Evolutionary conservation across 2,113 vertebrate genomes (phyloP).

Genomic region (Octodon degus): DNA sequence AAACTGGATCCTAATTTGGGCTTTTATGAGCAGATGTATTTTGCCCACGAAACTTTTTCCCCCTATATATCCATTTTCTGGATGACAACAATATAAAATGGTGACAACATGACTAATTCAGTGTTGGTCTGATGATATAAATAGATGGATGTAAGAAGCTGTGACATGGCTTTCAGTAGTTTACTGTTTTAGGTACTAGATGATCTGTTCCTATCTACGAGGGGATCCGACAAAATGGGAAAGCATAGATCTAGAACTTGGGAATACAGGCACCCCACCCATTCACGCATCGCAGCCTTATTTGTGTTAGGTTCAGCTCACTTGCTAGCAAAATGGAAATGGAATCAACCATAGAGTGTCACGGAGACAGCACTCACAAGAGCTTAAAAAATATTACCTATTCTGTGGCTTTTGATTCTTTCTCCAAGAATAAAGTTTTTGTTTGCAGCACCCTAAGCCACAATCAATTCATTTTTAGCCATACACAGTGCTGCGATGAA

Average conservation of each 20-base stretch:
- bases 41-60: neutral
- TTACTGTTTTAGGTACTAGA: neutral
- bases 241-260: neutral
- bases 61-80: neutral
- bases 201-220: neutral
- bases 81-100: neutral
- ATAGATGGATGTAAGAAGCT: neutral
- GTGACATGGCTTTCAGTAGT: neutral
- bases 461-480: neutral
- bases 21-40: neutral
- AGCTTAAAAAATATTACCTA: neutral
- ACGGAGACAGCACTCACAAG: neutral
- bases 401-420: neutral
- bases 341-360: neutral
- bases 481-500: neutral
- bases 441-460: neutral
- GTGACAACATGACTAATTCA: neutral
- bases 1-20: neutral
- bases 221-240: neutral
- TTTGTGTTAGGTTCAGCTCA: neutral
- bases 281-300: neutral
- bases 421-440: neutral
- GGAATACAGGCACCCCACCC: neutral
- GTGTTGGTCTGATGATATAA: conserved; percentile 9
- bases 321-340: conserved; percentile 41